Percentiles rank a stretch among this genome's conserved stretches.
Conservation (phyloP, 2,113 vertebrate species). For the Silurus glanis region DNA sequence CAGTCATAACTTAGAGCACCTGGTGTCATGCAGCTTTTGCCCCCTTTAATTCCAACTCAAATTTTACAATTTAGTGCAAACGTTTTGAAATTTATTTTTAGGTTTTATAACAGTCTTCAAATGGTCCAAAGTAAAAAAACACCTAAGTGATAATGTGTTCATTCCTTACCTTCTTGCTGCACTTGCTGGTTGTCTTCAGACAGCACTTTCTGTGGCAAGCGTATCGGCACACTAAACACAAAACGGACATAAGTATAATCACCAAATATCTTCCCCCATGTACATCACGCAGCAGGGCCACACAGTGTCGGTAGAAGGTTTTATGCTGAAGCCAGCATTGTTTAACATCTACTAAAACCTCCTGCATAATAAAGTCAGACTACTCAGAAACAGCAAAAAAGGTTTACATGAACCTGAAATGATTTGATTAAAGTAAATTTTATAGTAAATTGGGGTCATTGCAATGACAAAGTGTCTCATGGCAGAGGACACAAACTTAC, state of each 20-base stretch:
- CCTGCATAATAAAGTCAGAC: conserved; percentile 55
- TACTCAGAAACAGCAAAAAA: conserved; percentile 13
- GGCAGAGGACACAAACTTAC: conserved; percentile 75
- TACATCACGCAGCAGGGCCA: conserved; percentile 1
- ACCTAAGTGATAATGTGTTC: background rate
- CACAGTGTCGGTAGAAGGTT: conserved; percentile 9
- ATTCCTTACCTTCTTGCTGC: conserved; percentile 91
- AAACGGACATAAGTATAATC: conserved; percentile 64
- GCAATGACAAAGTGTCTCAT: conserved; percentile 17
- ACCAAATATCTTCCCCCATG: conserved; percentile 1
- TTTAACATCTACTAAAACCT: conserved; percentile 55
- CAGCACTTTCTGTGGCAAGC: conserved; percentile 98
- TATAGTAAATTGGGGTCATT: conserved; percentile 56
- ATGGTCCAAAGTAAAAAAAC: background rate
- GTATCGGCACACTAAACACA: conserved; percentile 90
- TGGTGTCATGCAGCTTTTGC: background rate
- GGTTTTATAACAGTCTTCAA: background rate
- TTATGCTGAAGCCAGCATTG: conserved; percentile 41
- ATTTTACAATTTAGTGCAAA: background rate
- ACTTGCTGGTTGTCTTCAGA: conserved; percentile 87
- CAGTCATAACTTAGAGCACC: background rate
- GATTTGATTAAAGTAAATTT: conserved; percentile 69
- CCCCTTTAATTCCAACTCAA: background rate
- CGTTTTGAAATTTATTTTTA: background rate
- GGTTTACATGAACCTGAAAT: conserved; percentile 65